Base-by-base conservation (phyloP, 2,888 invertebrate species). In the Invenusta paracnida region DNA sequence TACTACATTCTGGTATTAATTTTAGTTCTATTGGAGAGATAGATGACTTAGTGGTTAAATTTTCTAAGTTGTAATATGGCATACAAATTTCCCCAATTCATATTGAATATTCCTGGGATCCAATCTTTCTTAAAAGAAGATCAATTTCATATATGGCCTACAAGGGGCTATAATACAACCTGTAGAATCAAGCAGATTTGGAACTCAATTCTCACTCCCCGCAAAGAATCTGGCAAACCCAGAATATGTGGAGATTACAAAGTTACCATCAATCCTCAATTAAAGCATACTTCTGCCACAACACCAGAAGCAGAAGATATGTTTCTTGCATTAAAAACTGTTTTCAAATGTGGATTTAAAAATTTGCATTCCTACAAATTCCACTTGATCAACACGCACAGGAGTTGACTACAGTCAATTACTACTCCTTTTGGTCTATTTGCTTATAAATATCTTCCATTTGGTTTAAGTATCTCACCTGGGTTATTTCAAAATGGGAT, bases 221-320 rank as follows among this genome's bases (percentile, higher is more conserved):
- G 5, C 30, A 82, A 82, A 30, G 2, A 2, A 82, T 29, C 2
- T 11, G 82, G 23, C 23, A 5, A 11, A 27, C 82, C 82, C 29
- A 29, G 82, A 17, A 30, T 82, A 2, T 82, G 82, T 82, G 82
- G 73, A 5, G 82, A 82, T 28, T 82, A 29, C 30, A 29, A 30
- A 30, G 82, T 82, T 23, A 11, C 82, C 23, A 30, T 82, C 2
- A 82, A 82, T 82, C 82, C 82, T 29, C 29, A 82, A 2, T 82
- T 82, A 29, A 82, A 30, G 30, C 82, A 82, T 13, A 82, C 82
- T 5, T 2, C 29, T 30, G 27, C 23, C 29, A 82, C 82, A 29
- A 82, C 82, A 82, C 82, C 82, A 30, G 82, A 82, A 28, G 82
- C 82, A 30, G 82, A 82, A 82, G 82, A 82, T 30, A 82, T 82